phyloP scores from a whole-genome alignment of 2,113 vertebrate genomes.

The Tupaia chinensis region DNA sequence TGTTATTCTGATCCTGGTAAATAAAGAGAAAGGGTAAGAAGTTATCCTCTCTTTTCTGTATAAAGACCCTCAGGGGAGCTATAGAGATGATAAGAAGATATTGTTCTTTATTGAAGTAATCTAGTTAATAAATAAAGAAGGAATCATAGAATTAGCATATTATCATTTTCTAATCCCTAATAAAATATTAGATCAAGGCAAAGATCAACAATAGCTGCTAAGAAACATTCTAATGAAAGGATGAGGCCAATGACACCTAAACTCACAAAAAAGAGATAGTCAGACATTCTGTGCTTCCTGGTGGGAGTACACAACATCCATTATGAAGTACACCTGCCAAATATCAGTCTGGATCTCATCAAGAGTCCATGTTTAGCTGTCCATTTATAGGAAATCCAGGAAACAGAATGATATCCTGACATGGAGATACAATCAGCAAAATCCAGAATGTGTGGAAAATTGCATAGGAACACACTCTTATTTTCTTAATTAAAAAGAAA shows the following conservation, averaged over 20 bases:
- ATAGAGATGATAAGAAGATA: not conserved
- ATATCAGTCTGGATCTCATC: not conserved
- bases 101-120: not conserved
- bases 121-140: not conserved
- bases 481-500: constrained; percentile 25
- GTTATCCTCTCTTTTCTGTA: not conserved
- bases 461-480: not conserved
- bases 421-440: not conserved
- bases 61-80: not conserved
- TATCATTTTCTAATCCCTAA: not conserved
- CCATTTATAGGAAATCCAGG: not conserved
- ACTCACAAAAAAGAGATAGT: not conserved
- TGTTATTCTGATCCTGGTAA: not conserved
- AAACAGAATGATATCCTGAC: not conserved
- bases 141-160: not conserved
- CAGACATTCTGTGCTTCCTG: not conserved
- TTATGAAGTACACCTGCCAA: not conserved
- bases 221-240: not conserved
- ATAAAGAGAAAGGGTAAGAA: not conserved
- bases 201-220: not conserved
- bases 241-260: not conserved
- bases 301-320: not conserved
- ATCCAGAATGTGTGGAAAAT: not conserved
- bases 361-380: not conserved
- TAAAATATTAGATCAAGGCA: not conserved